Base-by-base conservation (phyloP, 1,140 invertebrate species). In the Drosophila nigrodunni region DNA sequence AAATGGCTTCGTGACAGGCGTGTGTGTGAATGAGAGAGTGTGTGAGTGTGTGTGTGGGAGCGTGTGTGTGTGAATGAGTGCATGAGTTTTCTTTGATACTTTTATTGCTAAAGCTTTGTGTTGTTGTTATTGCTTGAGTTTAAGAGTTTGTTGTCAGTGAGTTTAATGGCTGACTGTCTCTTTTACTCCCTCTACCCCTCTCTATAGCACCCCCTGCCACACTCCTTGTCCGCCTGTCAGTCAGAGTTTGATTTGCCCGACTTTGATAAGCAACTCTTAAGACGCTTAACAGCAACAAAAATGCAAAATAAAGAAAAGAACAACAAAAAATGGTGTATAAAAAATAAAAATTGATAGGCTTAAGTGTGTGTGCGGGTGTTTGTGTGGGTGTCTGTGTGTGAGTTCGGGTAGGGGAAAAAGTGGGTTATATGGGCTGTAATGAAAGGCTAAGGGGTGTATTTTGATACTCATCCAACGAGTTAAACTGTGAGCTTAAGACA, bases 81-180 rank as follows among this genome's bases (percentile, higher is more conserved):
- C 67, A 25, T 9, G 50, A 30, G 3, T 6, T 5, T 30, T 30
- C 25, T 30, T 30, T 77, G 73, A 62, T 85, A 72, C 61, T 77
- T 70, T 85, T 80, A 77, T 77, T 74, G 62, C 52, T 21, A 30
- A 49, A 21, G 10, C 61, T 47, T 71, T 57, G 54, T 64, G 41
- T 59, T 61, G 55, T 67, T 67, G 41, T 49, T 69, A 59, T 61
- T 66, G 46, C 52, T 70, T 70, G 59, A 75, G 50, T 59, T 75
- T 46, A 77, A 81, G 64, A 50, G 13, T 71, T 67, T 71, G 41
- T 46, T 64, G 60, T 43, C 52, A 15, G 35, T 74, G 34, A 82
- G 65, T 78, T 78, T 82, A 82, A 78, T 78, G 80, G 75, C 74
- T 69, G 58, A 65, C 15, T 60, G 43, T 37, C 60, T 15, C 25